phyloP scores from a whole-genome alignment of 2,113 vertebrate genomes.

The Percina caprodes region DNA sequence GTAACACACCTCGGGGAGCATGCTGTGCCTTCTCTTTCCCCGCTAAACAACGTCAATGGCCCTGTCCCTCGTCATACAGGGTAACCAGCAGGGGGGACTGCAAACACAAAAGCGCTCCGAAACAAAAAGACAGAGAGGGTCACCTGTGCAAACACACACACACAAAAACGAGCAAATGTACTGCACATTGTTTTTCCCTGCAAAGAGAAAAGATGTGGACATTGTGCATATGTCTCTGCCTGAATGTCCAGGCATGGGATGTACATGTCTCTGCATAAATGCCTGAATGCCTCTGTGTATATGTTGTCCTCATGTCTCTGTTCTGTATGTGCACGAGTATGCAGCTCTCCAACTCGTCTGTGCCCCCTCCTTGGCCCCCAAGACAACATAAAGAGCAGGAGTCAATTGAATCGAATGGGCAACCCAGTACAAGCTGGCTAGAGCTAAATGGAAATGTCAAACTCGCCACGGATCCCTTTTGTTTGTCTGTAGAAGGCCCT shows the following conservation, averaged over 20 bases:
- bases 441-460: slow-evolving; percentile 83
- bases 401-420: slow-evolving; percentile 76
- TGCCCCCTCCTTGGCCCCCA: slow-evolving; percentile 20
- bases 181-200: neutral
- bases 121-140: slow-evolving; percentile 43
- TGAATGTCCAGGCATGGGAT: neutral
- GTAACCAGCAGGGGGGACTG: slow-evolving; percentile 48
- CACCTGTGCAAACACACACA: slow-evolving; percentile 30
- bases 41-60: slow-evolving; percentile 66
- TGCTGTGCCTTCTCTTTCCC: slow-evolving; percentile 58
- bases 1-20: slow-evolving; percentile 72
- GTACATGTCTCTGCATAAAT: neutral
- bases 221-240: neutral
- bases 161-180: slow-evolving; percentile 20
- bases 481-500: slow-evolving; percentile 70
- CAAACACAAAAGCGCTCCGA: slow-evolving; percentile 45
- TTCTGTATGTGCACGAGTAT: neutral
- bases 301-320: slow-evolving; percentile 12
- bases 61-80: slow-evolving; percentile 50
- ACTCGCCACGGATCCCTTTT: slow-evolving; percentile 70
- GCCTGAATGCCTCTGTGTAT: neutral
- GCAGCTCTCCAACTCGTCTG: slow-evolving; percentile 10
- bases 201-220: neutral
- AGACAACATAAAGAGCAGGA: slow-evolving; percentile 63
- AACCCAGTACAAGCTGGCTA: slow-evolving; percentile 49